Conservation (phyloP, 2,113 vertebrate species). For the Rhadina sibilatrix region DNA sequence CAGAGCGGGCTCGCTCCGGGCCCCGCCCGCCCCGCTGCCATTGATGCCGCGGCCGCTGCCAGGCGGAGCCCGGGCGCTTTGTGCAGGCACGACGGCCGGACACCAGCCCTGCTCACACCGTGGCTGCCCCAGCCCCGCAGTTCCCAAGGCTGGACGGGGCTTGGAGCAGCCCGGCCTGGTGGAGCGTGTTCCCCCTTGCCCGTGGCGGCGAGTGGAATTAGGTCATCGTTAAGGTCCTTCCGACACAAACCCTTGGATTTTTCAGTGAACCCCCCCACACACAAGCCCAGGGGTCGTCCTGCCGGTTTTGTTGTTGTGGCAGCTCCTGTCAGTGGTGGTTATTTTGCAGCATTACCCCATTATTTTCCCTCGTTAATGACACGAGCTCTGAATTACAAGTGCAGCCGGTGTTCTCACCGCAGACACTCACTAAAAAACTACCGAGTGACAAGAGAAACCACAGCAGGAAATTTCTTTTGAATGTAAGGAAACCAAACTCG, state of each 20-base stretch:
- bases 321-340: not conserved
- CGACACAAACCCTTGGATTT: not conserved
- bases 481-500: not conserved
- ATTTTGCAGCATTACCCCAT: not conserved
- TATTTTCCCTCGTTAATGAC: not conserved
- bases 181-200: not conserved
- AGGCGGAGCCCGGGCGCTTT: fast-evolving
- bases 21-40: not conserved
- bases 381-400: not conserved
- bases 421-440: not conserved
- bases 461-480: not conserved
- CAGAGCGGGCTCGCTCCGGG: fast-evolving
- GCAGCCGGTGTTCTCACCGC: not conserved
- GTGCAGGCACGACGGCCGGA: fast-evolving
- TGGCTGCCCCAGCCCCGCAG: not conserved
- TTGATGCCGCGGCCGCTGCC: not conserved
- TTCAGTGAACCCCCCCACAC: no score
- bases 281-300: not conserved
- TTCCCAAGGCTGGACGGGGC: not conserved
- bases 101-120: fast-evolving
- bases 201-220: fast-evolving
- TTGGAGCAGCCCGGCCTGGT: fast-evolving
- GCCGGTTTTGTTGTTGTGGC: not conserved
- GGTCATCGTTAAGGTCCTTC: not conserved
- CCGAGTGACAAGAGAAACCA: not conserved